Evolutionary conservation across 2,113 vertebrate species (phyloP).

Genomic region (Edolisoma coerulescens): DNA sequence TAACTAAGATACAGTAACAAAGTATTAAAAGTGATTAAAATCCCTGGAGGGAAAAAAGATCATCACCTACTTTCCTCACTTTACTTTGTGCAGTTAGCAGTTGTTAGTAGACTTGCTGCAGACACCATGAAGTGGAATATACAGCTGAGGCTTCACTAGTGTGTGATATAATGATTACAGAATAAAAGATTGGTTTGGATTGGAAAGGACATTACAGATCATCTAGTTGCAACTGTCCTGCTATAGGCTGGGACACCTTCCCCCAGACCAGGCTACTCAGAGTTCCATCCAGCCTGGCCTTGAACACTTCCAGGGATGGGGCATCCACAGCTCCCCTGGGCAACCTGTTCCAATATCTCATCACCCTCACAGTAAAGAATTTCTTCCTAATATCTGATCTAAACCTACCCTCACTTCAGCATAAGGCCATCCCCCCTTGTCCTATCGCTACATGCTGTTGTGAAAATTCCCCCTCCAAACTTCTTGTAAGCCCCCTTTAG

Average conservation of each 20-base stretch:
- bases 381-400: background rate
- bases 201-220: background rate
- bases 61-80: background rate
- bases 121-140: background rate
- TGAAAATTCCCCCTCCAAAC: background rate
- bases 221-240: background rate
- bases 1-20: background rate
- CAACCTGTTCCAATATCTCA: background rate
- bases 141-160: background rate
- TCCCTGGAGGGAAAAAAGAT: fast-evolving
- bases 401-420: background rate
- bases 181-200: background rate
- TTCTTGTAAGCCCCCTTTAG: background rate
- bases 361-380: background rate
- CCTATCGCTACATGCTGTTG: background rate
- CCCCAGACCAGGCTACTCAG: background rate
- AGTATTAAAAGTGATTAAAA: background rate
- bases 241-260: background rate
- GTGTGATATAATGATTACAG: background rate
- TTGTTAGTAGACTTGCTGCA: background rate
- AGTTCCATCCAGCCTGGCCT: no score
- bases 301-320: background rate
- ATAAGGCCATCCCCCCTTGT: background rate
- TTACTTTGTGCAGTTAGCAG: background rate
- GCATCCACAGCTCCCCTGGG: background rate